A percentile compares a stretch with the other conserved stretches of the same genome.
These are phyloP conservation scores for Toxostoma redivivum DNA, from an alignment of 2,113 vertebrate genomes.

Conservation along the genomic window DNA sequence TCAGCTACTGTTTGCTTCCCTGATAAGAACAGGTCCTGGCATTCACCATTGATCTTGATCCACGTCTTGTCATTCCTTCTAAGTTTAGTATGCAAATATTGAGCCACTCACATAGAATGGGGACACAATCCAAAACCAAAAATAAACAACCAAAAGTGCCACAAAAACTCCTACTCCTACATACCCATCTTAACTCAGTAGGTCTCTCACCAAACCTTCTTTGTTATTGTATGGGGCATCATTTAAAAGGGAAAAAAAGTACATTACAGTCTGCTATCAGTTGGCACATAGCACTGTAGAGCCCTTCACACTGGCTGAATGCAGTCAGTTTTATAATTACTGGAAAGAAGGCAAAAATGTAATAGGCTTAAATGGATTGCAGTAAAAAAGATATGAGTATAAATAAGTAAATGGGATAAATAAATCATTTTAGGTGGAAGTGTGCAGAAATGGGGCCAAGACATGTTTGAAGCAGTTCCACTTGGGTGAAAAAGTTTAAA, in stretches of 20 bases:
- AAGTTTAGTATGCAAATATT: neutral
- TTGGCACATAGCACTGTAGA: neutral
- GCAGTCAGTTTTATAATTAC: neutral
- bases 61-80: neutral
- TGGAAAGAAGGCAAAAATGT: neutral
- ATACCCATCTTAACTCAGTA: neutral
- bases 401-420: neutral
- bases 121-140: neutral
- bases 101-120: neutral
- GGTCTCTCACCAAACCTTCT: neutral
- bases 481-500: neutral
- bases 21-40: neutral
- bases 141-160: neutral
- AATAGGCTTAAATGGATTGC: neutral
- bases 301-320: neutral
- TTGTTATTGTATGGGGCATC: fast-evolving
- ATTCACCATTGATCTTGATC: neutral
- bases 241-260: neutral
- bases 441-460: neutral
- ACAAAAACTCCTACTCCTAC: neutral
- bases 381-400: neutral
- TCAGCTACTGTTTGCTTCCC: neutral
- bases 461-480: neutral
- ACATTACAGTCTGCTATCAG: neutral
- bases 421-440: neutral